Evolutionary conservation across 2,888 invertebrate genomes (phyloP), one percentile per base, ranked within the genome.

Genomic region (Tridacna gigas): DNA sequence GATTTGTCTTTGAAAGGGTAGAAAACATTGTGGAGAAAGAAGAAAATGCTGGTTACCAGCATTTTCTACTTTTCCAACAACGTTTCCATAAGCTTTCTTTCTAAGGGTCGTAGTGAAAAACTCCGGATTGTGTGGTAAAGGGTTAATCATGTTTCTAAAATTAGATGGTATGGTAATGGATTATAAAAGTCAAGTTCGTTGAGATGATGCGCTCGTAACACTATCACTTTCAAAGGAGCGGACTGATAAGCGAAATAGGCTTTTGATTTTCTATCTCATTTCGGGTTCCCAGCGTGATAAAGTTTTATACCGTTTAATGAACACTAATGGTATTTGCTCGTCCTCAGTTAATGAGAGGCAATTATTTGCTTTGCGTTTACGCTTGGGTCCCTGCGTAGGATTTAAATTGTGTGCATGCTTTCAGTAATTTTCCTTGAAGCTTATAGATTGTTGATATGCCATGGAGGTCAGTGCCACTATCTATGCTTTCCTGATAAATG

Each of bases 201-300:
- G 51, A 71, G n/a, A 25, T 25, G 48, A 25, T 7, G 13, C 22
- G 63, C 51, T 51, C 51, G 25, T 48, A 71, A 51, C 26, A 26
- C 25, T 71, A 71, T 71, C 71, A 15, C 22, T 71, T 71, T 71
- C 71, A 71, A 71, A 71, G 22, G 25, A 71, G 48, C 22, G 22
- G 51, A 48, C 71, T 25, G 71, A 71, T 71, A 71, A 71, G 37
- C 71, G 13, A 71, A 51, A 71, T 45, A 22, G 47, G 15, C 71
- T 71, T 63, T 67, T 67, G 67, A 45, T 67, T 37, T 67, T 37
- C 47, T 22, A 51, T 71, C 71, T 71, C 26, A 51, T 71, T 71
- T 47, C 48, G 51, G 51, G 12, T 51, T 13, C 67, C 4, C 45
- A n/a, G 67, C 67, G n/a, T 45, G 45, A 56, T 56, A 56, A 3